These are phyloP conservation scores for Callocephalon fimbriatum DNA, from an alignment of 2,113 vertebrate species.

Conservation along the genomic window DNA sequence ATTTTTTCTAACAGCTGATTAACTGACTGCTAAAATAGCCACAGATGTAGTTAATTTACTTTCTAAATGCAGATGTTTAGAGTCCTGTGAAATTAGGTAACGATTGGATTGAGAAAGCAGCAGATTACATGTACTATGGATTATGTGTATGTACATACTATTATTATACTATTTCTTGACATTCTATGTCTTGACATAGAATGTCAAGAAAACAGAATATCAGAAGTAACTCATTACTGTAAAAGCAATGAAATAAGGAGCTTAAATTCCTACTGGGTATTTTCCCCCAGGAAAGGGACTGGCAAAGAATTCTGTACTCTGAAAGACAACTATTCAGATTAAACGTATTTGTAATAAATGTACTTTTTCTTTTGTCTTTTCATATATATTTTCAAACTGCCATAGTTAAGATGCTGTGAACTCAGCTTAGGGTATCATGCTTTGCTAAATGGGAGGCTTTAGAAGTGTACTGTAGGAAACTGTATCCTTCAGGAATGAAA, in stretches of 20 bases:
- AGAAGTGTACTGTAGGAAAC: not conserved
- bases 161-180: too few relatives aligned
- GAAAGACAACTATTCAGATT: not conserved
- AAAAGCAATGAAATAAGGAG: not conserved
- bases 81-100: not conserved
- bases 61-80: not conserved
- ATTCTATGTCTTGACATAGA: too few relatives aligned
- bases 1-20: not conserved
- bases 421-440: not conserved
- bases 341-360: not conserved
- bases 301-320: not conserved
- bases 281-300: not conserved
- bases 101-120: not conserved
- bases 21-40: not conserved
- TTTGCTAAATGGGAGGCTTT: not conserved
- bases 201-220: not conserved
- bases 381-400: too few relatives aligned
- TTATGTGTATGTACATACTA: too few relatives aligned
- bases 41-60: not conserved
- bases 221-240: not conserved
- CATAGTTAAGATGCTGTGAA: not conserved
- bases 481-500: not conserved
- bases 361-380: too few relatives aligned
- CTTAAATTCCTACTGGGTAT: not conserved
- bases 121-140: not conserved